Evolutionary conservation across 2,888 invertebrate genomes (phyloP).

Genomic region (Drosophila mimetica): DNA sequence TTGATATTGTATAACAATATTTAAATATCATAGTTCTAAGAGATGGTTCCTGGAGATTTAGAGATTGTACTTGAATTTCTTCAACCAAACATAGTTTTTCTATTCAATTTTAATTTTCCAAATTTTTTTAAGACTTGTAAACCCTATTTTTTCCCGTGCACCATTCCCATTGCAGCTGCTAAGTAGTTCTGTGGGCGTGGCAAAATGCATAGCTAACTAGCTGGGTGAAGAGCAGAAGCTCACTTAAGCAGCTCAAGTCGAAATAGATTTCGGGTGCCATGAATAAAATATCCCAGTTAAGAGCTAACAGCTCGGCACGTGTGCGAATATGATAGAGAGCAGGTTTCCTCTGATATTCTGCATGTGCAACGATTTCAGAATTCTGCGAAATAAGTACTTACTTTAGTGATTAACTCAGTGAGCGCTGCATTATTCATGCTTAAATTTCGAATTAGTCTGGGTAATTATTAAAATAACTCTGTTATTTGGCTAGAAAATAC

Average conservation of each 20-base stretch:
- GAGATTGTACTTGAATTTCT: too few species aligned
- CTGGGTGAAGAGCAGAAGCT: conserved; percentile 50
- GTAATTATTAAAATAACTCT: neutral
- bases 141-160: conserved; percentile 8
- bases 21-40: too few species aligned
- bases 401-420: conserved; percentile 4
- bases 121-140: too few species aligned
- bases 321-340: conserved; percentile 27
- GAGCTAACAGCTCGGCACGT: conserved; percentile 35
- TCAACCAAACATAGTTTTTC: too few species aligned
- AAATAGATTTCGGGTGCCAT: conserved; percentile 40
- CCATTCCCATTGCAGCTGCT: conserved; percentile 38
- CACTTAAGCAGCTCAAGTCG: conserved; percentile 41
- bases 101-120: too few species aligned
- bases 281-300: conserved; percentile 36
- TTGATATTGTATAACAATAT: too few species aligned
- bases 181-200: conserved; percentile 45
- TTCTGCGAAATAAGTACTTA: neutral
- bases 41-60: too few species aligned
- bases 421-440: conserved; percentile 11
- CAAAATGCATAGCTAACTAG: conserved; percentile 63
- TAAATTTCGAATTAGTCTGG: neutral
- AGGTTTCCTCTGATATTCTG: conserved; percentile 1
- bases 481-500: neutral
- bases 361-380: conserved; percentile 4